Conservation (phyloP, 2,888 invertebrate species). For the Acrobasis consociella region DNA sequence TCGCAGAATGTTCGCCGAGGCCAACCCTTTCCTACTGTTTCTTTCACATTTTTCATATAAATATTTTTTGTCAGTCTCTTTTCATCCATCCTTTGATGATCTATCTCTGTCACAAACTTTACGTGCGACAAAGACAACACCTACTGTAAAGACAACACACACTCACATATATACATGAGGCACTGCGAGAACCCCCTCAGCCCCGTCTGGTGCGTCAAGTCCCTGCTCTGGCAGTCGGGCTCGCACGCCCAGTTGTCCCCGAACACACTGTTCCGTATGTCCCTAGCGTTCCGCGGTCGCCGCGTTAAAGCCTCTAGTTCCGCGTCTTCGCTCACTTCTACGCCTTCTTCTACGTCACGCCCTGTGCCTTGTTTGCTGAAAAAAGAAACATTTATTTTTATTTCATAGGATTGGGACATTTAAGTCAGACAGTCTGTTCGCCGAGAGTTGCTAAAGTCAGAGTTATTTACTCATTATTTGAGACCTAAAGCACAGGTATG, state of each 20-base stretch:
- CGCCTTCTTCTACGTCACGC: slow-evolving; percentile 65
- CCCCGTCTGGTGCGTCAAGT: slow-evolving; percentile 2
- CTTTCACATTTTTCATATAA: too few relatives aligned
- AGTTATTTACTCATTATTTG: too few relatives aligned
- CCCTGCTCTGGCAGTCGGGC: slow-evolving; percentile 2
- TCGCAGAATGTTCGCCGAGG: too few relatives aligned
- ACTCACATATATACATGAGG: slow-evolving; percentile 74
- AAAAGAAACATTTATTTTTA: neutral
- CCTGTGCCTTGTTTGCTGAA: slow-evolving; percentile 64
- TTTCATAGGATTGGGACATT: too few relatives aligned
- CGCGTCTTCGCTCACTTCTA: slow-evolving; percentile 64
- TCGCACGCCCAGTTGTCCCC: slow-evolving; percentile 59
- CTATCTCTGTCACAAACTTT: too few relatives aligned
- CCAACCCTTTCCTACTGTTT: too few relatives aligned
- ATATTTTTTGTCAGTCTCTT: too few relatives aligned
- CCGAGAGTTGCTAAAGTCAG: too few relatives aligned
- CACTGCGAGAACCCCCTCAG: slow-evolving; percentile 69
- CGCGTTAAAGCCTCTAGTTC: slow-evolving; percentile 33
- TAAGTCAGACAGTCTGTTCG: too few relatives aligned
- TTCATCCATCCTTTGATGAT: too few relatives aligned
- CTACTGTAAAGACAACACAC: neutral
- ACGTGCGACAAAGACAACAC: neutral
- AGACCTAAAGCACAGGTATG: too few relatives aligned
- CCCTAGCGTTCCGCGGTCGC: slow-evolving; percentile 40
- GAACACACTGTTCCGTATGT: slow-evolving; percentile 55